Percentiles rank a stretch among this genome's conserved stretches.
Conservation (phyloP, 2,113 vertebrate species). For the Albula glossodonta region DNA sequence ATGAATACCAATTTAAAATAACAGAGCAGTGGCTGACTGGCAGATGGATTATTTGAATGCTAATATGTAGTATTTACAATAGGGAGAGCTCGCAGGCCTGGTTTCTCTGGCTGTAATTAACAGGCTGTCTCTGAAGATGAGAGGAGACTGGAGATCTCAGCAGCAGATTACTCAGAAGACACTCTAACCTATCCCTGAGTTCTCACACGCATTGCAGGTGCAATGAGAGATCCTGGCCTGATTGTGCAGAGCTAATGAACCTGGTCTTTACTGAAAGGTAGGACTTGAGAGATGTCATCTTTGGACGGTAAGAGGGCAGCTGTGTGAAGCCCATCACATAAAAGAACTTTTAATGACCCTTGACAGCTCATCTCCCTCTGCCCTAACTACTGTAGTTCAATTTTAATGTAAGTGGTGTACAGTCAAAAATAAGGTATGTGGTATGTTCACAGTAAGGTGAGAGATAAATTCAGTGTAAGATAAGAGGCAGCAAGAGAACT, state of each 20-base stretch:
- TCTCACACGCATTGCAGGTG: slow-evolving; percentile 1
- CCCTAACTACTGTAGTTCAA: neutral
- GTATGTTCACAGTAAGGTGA: neutral
- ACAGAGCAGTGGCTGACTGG: slow-evolving; percentile 15
- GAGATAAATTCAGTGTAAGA: neutral
- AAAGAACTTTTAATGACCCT: neutral
- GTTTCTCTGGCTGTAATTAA: slow-evolving; percentile 20
- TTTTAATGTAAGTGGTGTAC: neutral
- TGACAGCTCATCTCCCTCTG: neutral
- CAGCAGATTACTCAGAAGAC: slow-evolving; percentile 13
- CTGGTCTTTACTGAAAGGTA: neutral
- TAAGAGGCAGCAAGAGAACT: neutral
- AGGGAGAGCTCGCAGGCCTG: slow-evolving; percentile 1
- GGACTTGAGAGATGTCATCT: neutral
- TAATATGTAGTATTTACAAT: slow-evolving; percentile 9
- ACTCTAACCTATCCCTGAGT: slow-evolving; percentile 1
- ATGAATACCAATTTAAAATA: slow-evolving; percentile 33
- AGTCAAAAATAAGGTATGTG: neutral
- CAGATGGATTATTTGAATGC: slow-evolving; percentile 25
- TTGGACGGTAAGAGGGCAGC: neutral
- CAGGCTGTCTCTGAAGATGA: neutral
- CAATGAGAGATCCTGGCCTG: neutral
- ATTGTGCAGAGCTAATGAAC: neutral
- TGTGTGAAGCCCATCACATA: neutral
- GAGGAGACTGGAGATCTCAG: neutral